Percentiles rank a stretch among this genome's conserved stretches.
Conservation (phyloP, 2,888 invertebrate genomes). For the Crocallis elinguaria region DNA sequence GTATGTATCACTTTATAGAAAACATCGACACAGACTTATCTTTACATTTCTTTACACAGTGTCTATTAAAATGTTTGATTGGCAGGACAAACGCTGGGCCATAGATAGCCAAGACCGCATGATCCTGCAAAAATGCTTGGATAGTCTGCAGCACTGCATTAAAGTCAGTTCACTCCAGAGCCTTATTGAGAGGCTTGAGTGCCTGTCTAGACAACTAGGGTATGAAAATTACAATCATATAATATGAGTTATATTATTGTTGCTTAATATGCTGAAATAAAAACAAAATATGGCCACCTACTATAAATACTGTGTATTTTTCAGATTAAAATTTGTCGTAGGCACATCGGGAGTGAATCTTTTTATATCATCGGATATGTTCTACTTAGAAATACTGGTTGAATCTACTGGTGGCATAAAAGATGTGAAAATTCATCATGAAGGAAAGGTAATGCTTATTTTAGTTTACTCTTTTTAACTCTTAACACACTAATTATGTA, state of each 20-base stretch:
- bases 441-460: slow-evolving; percentile 87
- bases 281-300: not conserved
- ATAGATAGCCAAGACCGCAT: slow-evolving; percentile 93
- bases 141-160: slow-evolving; percentile 96
- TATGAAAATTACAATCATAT: too few species aligned
- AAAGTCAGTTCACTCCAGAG: slow-evolving; percentile 96
- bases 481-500: too few species aligned
- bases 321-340: slow-evolving; percentile 93
- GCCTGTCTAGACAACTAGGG: slow-evolving; percentile 95
- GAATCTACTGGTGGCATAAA: slow-evolving; percentile 93
- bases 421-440: slow-evolving; percentile 96
- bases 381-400: slow-evolving; percentile 95
- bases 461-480: too few species aligned
- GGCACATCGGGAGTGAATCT: slow-evolving; percentile 92
- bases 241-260: too few species aligned
- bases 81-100: slow-evolving; percentile 94
- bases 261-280: too few species aligned
- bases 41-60: not conserved
- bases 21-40: not conserved
- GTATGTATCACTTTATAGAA: slow-evolving; percentile 73
- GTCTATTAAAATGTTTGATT: slow-evolving; percentile 4
- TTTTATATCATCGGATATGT: slow-evolving; percentile 98
- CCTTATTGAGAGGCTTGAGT: slow-evolving; percentile 95
- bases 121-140: slow-evolving; percentile 95
- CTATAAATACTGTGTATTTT: slow-evolving; percentile 38